Evolutionary conservation across 2,888 invertebrate genomes (phyloP), one percentile per base, ranked within the genome.

Genomic region (Amblyteles armatorius): DNA sequence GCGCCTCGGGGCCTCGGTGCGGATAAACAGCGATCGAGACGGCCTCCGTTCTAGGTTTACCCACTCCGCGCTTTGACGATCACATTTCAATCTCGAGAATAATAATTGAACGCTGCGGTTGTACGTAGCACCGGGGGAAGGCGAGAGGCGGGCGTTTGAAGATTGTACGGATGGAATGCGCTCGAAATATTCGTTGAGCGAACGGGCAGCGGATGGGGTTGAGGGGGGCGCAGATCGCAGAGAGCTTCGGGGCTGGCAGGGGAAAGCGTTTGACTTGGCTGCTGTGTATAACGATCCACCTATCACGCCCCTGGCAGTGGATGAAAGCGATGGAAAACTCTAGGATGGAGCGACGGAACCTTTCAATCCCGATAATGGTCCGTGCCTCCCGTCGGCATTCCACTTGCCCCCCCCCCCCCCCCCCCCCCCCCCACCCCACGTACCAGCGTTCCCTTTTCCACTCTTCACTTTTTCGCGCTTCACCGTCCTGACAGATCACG

Each of bases 311-410:
- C 76, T 72, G 85, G 85, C 82, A 85, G 79, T 57, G 84, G 76
- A 82, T 85, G 79, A 85, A 85, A 85, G 84, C 84, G 84, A 85
- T 85, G 82, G 76, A 82, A 85, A 85, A 85, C 79, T 85, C 84
- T 76, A 73, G 84, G 79, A 85, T 82, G 82, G 79, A 79, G 79
- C 55, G 76, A 76, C 84, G 84, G 82, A 82, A 85, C 72, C 82
- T 82, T 85, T 85, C 84, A 85, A 85, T 85, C 82, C 82, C 82
- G 84, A 79, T 85, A 76, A 76, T 76, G 74, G 74, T 74, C 74
- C 63, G 50, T 50, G 65, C 63, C 50, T 50, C 72, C 22, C 57
- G 19, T 76, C 65, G 63, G 33, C 48, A 74, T 74, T 22, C 63
- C 74, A 40, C 29, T 74, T 74, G 63, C 63, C 29, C 29, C 33